These are phyloP conservation scores for Ormyrus thymus DNA, from an alignment of 2,888 invertebrate species.

Conservation along the genomic window DNA sequence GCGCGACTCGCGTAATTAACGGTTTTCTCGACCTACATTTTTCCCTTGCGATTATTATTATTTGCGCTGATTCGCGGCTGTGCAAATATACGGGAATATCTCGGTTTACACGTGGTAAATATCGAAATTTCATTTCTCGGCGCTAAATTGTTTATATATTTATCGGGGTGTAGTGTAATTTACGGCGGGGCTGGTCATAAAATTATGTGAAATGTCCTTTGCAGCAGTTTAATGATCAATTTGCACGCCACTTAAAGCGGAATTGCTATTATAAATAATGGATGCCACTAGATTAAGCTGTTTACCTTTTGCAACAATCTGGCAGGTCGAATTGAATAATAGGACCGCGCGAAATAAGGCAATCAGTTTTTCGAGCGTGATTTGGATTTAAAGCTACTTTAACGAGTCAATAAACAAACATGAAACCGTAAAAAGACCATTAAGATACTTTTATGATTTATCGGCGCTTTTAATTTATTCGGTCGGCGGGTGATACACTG, in stretches of 20 bases:
- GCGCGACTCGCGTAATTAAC: conserved; percentile 29
- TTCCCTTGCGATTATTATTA: background rate
- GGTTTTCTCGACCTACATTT: background rate
- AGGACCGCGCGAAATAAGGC: conserved; percentile 1
- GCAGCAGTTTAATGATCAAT: conserved; percentile 38
- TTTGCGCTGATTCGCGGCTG: background rate
- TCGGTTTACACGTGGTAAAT: background rate
- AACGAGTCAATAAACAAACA: too few relatives aligned
- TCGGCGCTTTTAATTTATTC: too few relatives aligned
- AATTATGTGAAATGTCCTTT: conserved; percentile 36
- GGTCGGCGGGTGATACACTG: too few relatives aligned
- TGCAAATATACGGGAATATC: too few relatives aligned
- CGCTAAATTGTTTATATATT: conserved; percentile 8
- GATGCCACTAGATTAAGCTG: conserved; percentile 19
- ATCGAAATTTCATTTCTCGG: background rate
- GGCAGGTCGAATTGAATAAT: conserved; percentile 12
- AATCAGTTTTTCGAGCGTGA: conserved; percentile 8
- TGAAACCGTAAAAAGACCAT: too few relatives aligned
- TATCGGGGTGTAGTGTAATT: conserved; percentile 4
- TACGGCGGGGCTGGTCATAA: conserved; percentile 12
- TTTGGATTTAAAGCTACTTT: too few relatives aligned
- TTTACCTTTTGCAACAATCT: background rate
- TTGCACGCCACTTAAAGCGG: conserved; percentile 36
- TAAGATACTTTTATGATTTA: too few relatives aligned
- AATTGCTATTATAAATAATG: conserved; percentile 36